phyloP scores from a whole-genome alignment of 1,140 invertebrate species.

The Oncopeltus fasciatus region DNA sequence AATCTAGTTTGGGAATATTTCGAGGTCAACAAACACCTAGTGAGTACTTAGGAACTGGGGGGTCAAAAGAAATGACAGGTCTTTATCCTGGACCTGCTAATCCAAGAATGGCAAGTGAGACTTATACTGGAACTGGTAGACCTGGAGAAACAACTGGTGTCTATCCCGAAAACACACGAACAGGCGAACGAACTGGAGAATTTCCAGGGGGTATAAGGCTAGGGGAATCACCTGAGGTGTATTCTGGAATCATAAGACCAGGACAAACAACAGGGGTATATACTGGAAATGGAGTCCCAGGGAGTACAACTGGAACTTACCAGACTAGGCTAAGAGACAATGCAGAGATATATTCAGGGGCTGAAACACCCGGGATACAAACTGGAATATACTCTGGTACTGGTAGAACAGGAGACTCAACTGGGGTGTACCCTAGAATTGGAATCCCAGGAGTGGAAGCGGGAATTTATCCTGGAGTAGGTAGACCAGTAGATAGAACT shows the following conservation, averaged over 20 bases:
- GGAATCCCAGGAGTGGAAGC: slow-evolving; percentile 11
- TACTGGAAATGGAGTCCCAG: slow-evolving; percentile 8
- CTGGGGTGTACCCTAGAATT: slow-evolving; percentile 4
- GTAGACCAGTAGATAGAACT: slow-evolving; percentile 4
- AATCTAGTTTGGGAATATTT: slow-evolving; percentile 13
- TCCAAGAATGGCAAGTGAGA: too few species aligned
- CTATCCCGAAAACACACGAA: not conserved
- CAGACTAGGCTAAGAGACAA: too few species aligned
- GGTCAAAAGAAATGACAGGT: slow-evolving; percentile 12
- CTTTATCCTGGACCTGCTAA: slow-evolving; percentile 13
- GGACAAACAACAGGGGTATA: too few species aligned
- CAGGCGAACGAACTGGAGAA: slow-evolving; percentile 15
- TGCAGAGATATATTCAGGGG: too few species aligned
- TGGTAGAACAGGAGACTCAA: slow-evolving; percentile 15
- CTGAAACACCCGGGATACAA: too few species aligned
- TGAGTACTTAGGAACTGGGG: slow-evolving; percentile 9
- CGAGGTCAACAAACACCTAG: slow-evolving; percentile 19
- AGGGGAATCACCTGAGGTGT: slow-evolving; percentile 9
- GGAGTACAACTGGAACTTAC: not conserved
- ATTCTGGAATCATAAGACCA: not conserved
- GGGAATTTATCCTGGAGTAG: slow-evolving; percentile 1
- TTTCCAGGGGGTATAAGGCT: not conserved
- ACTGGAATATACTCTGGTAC: not conserved
- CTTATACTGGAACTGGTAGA: slow-evolving; percentile 7
- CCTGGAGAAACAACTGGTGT: not conserved